phyloP scores from a whole-genome alignment of 2,888 invertebrate species.

The Cosmia trapezina region DNA sequence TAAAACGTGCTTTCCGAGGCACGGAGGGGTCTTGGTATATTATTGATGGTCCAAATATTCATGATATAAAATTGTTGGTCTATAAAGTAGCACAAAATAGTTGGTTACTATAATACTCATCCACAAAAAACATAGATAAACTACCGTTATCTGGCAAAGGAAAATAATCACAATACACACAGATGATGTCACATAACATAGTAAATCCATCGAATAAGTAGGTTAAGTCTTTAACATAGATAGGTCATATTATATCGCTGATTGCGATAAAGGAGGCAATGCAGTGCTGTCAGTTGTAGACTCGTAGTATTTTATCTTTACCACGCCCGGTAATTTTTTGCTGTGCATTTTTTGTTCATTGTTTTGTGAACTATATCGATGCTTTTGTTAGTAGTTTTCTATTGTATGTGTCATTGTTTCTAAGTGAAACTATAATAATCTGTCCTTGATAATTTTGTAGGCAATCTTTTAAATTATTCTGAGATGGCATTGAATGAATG shows the following conservation, averaged over 20 bases:
- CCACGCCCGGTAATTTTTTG: constrained; percentile 45
- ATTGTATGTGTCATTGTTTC: constrained; percentile 15
- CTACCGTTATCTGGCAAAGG: constrained; percentile 35
- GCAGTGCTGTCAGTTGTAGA: constrained; percentile 33
- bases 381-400: constrained; percentile 25
- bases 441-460: constrained; percentile 25
- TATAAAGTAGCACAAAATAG: constrained; percentile 1
- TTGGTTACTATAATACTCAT: constrained; percentile 10
- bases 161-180: constrained; percentile 47
- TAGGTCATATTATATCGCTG: constrained; percentile 50
- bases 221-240: constrained; percentile 53
- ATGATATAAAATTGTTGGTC: background rate
- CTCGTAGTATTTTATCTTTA: constrained; percentile 37
- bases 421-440: constrained; percentile 8
- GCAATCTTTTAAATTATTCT: constrained; percentile 6
- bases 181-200: constrained; percentile 44
- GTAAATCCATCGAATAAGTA: constrained; percentile 51
- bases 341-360: constrained; percentile 16
- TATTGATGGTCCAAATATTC: background rate
- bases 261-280: constrained; percentile 42
- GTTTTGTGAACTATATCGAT: constrained; percentile 55
- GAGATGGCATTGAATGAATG: background rate
- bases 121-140: constrained; percentile 34
- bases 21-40: background rate
- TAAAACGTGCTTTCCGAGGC: background rate